A percentile compares a stretch with the other conserved stretches of the same genome.
phyloP scores from a whole-genome alignment of 2,797 vertebrate species.

The Avahi laniger region DNA sequence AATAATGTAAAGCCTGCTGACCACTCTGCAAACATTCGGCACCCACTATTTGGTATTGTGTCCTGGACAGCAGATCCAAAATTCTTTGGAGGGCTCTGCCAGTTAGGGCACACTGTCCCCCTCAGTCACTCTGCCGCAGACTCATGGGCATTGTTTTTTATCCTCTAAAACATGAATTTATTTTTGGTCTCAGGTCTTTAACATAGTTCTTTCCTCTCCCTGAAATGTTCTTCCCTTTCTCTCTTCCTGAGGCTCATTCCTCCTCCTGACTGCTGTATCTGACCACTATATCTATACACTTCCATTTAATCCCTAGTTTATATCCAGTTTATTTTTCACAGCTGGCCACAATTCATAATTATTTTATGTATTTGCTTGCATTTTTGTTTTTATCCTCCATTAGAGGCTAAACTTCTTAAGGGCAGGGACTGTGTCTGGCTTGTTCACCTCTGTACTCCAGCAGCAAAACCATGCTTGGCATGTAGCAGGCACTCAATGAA shows the following conservation, averaged over 20 bases:
- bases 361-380: background rate
- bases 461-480: background rate
- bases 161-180: background rate
- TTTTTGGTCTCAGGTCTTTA: background rate
- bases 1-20: background rate
- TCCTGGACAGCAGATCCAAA: background rate
- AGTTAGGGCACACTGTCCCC: background rate
- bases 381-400: background rate
- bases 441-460: background rate
- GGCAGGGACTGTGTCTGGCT: background rate
- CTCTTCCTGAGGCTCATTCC: background rate
- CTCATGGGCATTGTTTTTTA: background rate
- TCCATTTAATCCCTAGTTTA: background rate
- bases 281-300: background rate
- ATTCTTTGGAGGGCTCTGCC: background rate
- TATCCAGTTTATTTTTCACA: conserved; percentile 24
- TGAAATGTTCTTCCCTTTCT: background rate
- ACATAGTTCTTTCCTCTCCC: background rate
- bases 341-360: background rate
- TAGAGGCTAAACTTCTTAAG: background rate
- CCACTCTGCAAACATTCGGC: background rate
- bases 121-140: background rate
- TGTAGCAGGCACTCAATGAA: background rate
- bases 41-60: background rate
- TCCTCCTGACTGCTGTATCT: background rate